Conservation (phyloP, 1,140 invertebrate species). For the Vanessa tameamea region DNA sequence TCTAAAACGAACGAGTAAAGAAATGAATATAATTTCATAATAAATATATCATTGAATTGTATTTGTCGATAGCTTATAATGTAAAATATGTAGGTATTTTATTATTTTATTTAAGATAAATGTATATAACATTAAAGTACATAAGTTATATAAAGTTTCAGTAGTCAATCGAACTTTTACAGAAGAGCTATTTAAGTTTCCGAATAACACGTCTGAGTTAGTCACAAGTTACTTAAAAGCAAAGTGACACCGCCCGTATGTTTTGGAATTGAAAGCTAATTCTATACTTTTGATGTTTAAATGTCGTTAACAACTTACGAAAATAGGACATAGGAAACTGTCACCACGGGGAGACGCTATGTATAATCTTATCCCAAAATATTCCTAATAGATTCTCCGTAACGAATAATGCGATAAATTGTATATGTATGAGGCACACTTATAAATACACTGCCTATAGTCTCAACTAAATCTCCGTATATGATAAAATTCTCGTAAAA, state of each 20-base stretch:
- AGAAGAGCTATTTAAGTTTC: too few relatives aligned
- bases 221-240: constrained; percentile 2
- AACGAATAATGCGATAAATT: constrained; percentile 11
- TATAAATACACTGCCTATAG: too few relatives aligned
- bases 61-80: too few relatives aligned
- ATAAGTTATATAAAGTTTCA: not conserved
- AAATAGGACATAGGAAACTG: constrained; percentile 21
- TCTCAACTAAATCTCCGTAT: too few relatives aligned
- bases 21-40: not conserved
- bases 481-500: too few relatives aligned
- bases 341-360: constrained; percentile 1
- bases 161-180: constrained; percentile 1
- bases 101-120: not conserved
- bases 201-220: not conserved
- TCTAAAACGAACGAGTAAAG: too few relatives aligned
- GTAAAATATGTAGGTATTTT: not conserved
- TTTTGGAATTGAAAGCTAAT: constrained; percentile 6
- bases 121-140: not conserved
- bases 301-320: constrained; percentile 13
- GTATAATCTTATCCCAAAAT: constrained; percentile 14
- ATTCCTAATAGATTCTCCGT: constrained; percentile 15
- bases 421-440: too few relatives aligned
- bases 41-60: too few relatives aligned
- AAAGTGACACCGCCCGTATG: constrained; percentile 6
- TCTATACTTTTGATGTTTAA: constrained; percentile 13